phyloP scores from a whole-genome alignment of 2,113 vertebrate species.

The Tympanuchus pallidicinctus region DNA sequence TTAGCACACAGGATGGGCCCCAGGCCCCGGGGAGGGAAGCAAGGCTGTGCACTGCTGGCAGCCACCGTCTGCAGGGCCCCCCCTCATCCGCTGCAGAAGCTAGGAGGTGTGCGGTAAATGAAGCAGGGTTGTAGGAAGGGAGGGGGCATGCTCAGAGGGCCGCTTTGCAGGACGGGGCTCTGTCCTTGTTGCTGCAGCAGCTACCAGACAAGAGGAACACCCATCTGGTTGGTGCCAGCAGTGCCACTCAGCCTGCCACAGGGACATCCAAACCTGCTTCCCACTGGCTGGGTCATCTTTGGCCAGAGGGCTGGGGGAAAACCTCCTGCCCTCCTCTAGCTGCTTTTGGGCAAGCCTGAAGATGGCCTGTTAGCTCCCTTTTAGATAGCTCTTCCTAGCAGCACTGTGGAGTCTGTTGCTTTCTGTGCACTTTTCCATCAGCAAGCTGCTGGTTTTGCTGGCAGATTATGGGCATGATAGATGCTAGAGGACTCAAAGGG shows the following conservation, averaged over 20 bases:
- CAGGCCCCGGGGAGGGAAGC: background rate
- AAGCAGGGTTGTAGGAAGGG: constrained; percentile 58
- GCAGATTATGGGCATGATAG: fast-evolving
- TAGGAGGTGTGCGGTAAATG: constrained; percentile 59
- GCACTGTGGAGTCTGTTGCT: background rate
- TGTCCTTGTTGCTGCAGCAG: fast-evolving
- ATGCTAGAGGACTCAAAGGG: background rate
- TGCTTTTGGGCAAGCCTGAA: background rate
- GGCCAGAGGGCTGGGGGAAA: background rate
- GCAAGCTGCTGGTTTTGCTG: background rate
- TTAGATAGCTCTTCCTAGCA: background rate
- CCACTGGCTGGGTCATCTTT: background rate
- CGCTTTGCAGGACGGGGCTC: fast-evolving
- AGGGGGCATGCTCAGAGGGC: background rate
- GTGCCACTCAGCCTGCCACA: background rate
- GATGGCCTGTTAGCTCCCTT: background rate
- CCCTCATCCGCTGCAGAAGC: constrained; percentile 58
- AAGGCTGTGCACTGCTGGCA: background rate
- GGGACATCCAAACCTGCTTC: background rate
- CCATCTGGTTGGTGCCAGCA: background rate
- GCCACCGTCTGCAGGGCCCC: background rate
- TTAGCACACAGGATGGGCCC: constrained; percentile 35
- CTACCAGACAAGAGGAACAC: too few relatives aligned
- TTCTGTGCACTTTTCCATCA: background rate
- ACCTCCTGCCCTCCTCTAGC: background rate